Evolutionary conservation across 2,113 vertebrate genomes (phyloP).

Genomic region (Sinocyclocheilus rhinocerous): DNA sequence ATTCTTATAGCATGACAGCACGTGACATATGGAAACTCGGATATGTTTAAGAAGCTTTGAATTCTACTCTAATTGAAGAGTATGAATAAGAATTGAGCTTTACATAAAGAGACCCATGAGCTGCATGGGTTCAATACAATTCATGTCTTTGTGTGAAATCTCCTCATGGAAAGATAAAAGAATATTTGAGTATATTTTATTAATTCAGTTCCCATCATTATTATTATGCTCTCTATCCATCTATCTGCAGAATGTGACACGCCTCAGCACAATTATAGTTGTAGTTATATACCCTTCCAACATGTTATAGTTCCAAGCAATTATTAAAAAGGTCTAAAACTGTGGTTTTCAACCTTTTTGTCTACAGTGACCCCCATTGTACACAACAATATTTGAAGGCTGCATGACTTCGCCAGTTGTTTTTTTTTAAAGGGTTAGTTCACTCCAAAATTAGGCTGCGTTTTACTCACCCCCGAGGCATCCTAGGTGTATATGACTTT

Average conservation of each 20-base stretch:
- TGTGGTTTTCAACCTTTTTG: background rate
- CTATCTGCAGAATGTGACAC: background rate
- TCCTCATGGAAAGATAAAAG: background rate
- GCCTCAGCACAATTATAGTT: background rate
- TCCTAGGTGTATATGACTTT: too few species aligned
- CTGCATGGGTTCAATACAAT: background rate
- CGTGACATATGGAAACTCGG: background rate
- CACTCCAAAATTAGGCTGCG: too few species aligned
- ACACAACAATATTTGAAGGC: background rate
- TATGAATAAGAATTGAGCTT: background rate
- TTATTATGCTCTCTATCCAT: background rate
- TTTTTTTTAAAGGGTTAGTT: too few species aligned
- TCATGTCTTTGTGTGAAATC: background rate
- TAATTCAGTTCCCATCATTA: background rate
- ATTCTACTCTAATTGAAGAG: background rate
- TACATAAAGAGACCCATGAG: background rate
- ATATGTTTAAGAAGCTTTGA: constrained; percentile 2
- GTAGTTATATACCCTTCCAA: background rate
- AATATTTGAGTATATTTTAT: background rate
- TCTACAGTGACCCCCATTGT: background rate
- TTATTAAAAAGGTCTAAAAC: background rate
- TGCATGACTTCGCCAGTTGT: background rate
- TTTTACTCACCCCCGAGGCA: too few species aligned
- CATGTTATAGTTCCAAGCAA: background rate
- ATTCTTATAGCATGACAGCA: background rate